phyloP scores from a whole-genome alignment of 2,113 vertebrate genomes.

The Orcinus orca region DNA sequence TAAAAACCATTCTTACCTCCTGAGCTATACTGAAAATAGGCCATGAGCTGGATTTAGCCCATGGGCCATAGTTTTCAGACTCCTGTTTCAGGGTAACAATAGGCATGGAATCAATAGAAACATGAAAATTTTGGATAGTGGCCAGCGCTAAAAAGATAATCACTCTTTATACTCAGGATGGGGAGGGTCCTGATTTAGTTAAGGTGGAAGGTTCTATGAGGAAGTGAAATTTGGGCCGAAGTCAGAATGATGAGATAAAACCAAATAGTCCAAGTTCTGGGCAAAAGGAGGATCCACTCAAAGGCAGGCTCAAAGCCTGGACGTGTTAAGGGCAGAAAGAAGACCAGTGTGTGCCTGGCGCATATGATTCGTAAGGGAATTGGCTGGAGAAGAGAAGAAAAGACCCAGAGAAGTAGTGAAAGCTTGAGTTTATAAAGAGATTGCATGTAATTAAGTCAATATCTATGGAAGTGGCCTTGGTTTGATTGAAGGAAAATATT shows the following conservation, averaged over 20 bases:
- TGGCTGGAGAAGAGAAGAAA: neutral
- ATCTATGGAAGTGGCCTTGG: slow-evolving; percentile 55
- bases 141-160: neutral
- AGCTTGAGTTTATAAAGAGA: neutral
- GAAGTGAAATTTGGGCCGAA: neutral
- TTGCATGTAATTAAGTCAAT: neutral
- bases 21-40: neutral
- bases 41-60: neutral
- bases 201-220: neutral
- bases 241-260: neutral
- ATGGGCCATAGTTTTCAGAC: neutral
- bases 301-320: neutral
- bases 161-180: accelerated
- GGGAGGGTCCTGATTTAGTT: neutral
- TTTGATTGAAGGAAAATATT: slow-evolving; percentile 54
- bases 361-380: accelerated
- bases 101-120: neutral
- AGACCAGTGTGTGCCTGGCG: neutral
- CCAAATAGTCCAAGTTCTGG: neutral
- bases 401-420: neutral
- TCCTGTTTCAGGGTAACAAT: neutral
- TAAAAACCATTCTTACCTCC: neutral
- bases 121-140: accelerated
- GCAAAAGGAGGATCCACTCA: neutral
- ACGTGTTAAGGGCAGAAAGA: neutral